A percentile compares a stretch with the other conserved stretches of the same genome.
These are phyloP conservation scores for Onychostoma macrolepis DNA, from an alignment of 2,113 vertebrate species.

Conservation along the genomic window DNA sequence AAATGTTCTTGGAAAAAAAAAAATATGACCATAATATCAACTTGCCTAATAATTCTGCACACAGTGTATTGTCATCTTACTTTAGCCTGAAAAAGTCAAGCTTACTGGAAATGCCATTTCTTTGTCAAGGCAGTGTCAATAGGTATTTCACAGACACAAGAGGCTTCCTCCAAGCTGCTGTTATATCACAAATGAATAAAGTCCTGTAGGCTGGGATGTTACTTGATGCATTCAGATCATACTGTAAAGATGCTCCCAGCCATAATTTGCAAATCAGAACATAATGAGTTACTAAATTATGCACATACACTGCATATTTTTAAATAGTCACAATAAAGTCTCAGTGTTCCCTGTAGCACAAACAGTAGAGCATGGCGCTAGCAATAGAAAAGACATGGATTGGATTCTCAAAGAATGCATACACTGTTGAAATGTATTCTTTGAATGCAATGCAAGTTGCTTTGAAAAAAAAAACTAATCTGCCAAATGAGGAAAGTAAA, in stretches of 20 bases:
- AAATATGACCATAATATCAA: too few species aligned
- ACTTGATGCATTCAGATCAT: background rate
- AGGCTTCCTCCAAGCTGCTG: background rate
- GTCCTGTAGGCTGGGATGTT: background rate
- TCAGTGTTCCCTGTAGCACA: background rate
- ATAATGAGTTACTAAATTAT: background rate
- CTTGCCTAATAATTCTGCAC: too few species aligned
- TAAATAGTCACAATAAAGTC: background rate
- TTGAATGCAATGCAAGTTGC: background rate
- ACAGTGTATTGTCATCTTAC: constrained; percentile 1
- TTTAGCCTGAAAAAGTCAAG: background rate
- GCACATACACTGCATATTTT: background rate
- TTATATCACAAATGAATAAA: constrained; percentile 1
- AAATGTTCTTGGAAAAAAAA: too few species aligned
- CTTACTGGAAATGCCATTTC: background rate
- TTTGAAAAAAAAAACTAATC: background rate
- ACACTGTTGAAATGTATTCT: background rate
- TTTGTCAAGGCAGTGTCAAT: background rate
- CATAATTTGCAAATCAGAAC: background rate
- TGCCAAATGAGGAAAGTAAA: background rate
- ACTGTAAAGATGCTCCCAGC: background rate
- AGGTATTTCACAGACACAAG: background rate
- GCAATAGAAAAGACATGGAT: background rate
- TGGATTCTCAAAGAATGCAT: background rate
- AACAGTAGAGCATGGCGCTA: background rate